Evolutionary conservation across 2,113 vertebrate genomes (phyloP).

Genomic region (Leiothrix lutea): DNA sequence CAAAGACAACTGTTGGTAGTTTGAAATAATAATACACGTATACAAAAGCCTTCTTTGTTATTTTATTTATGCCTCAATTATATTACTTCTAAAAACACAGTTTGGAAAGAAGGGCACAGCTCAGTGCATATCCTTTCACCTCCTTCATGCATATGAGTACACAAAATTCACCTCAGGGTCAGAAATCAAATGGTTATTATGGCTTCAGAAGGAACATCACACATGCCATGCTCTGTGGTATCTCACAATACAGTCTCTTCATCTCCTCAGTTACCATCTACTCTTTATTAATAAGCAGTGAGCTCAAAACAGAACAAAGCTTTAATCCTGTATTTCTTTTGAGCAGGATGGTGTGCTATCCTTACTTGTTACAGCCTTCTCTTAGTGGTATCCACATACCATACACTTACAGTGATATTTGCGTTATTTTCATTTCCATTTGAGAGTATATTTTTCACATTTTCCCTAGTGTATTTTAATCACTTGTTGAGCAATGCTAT

Average conservation of each 20-base stretch:
- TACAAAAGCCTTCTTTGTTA: constrained; percentile 37
- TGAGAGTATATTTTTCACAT: neutral
- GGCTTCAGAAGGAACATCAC: constrained; percentile 65
- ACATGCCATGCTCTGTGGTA: constrained; percentile 59
- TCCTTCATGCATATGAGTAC: constrained; percentile 63
- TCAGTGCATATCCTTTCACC: constrained; percentile 60
- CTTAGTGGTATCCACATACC: neutral
- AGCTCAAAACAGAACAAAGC: constrained; percentile 58
- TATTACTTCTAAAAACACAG: constrained; percentile 39
- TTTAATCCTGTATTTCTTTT: constrained; percentile 44
- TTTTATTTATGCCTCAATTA: constrained; percentile 65
- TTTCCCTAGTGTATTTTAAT: neutral
- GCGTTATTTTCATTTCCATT: constrained; percentile 1
- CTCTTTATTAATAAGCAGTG: constrained; percentile 59
- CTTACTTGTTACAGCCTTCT: constrained; percentile 1
- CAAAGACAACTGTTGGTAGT: constrained; percentile 44
- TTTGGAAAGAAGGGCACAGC: constrained; percentile 50
- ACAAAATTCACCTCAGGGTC: constrained; percentile 67
- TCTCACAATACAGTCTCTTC: constrained; percentile 59
- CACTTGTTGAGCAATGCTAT: neutral
- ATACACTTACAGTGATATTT: neutral
- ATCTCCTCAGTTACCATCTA: constrained; percentile 60
- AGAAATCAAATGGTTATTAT: constrained; percentile 70
- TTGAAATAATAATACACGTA: constrained; percentile 20
- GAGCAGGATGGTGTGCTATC: neutral